phyloP scores from a whole-genome alignment of 2,113 vertebrate genomes.

The Aptenodytes patagonicus region DNA sequence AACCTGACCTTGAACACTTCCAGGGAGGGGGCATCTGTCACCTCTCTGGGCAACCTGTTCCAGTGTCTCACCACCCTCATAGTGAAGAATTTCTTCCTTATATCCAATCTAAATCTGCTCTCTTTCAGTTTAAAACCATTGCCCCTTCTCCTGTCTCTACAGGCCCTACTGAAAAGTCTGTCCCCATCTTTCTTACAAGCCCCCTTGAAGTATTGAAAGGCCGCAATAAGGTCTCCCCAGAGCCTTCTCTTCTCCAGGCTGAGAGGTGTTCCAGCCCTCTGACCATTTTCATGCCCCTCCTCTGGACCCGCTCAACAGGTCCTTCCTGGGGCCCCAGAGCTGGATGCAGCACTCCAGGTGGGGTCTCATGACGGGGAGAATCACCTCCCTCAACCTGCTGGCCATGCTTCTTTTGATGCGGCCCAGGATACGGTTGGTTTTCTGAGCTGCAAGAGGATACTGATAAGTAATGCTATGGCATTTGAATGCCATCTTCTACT shows the following conservation, averaged over 20 bases:
- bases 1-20: background rate
- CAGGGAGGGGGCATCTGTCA: background rate
- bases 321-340: background rate
- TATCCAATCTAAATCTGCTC: background rate
- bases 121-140: background rate
- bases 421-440: background rate
- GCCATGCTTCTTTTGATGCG: background rate
- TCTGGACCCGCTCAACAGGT: background rate
- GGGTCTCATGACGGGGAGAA: background rate
- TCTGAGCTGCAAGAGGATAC: background rate
- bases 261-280: background rate
- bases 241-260: background rate
- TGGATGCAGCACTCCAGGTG: background rate
- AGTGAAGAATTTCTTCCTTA: rapidly evolving
- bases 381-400: background rate
- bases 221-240: rapidly evolving
- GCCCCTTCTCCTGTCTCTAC: background rate
- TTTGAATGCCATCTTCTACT: background rate
- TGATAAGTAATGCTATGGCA: background rate
- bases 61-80: background rate
- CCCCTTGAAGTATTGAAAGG: background rate
- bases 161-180: background rate
- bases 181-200: background rate
- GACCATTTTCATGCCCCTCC: background rate
- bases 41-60: background rate